phyloP scores from a whole-genome alignment of 2,113 vertebrate genomes.

The Hucho hucho region DNA sequence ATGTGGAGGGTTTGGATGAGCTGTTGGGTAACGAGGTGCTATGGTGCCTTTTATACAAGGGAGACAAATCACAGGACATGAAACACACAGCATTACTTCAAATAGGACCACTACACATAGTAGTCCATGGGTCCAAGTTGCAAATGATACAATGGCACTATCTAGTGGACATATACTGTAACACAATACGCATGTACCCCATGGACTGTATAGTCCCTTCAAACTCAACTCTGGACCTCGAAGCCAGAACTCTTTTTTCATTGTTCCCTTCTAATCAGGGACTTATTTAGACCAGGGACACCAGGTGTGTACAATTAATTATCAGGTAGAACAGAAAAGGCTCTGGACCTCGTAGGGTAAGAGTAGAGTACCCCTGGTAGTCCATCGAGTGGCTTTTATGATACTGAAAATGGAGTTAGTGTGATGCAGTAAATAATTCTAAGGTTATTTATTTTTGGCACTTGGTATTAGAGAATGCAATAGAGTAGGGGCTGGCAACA shows the following conservation, averaged over 20 bases:
- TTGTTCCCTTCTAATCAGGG: no score
- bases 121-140: no score
- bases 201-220: neutral
- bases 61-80: neutral
- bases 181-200: no score
- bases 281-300: no score
- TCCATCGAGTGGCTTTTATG: neutral
- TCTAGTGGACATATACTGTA: conserved; percentile 52
- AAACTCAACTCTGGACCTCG: no score
- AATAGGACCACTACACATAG: neutral
- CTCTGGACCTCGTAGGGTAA: no score
- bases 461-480: neutral
- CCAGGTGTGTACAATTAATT: no score
- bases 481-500: no score
- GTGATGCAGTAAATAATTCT: neutral
- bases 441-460: neutral
- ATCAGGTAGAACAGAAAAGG: no score
- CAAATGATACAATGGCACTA: conserved; percentile 43
- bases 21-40: conserved; percentile 48
- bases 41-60: neutral
- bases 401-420: neutral
- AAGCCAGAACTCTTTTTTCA: no score
- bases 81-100: neutral
- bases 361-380: no score
- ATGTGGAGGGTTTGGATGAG: conserved; percentile 62